Evolutionary conservation across 2,888 invertebrate species (phyloP).

Genomic region (Drosophila histrio): DNA sequence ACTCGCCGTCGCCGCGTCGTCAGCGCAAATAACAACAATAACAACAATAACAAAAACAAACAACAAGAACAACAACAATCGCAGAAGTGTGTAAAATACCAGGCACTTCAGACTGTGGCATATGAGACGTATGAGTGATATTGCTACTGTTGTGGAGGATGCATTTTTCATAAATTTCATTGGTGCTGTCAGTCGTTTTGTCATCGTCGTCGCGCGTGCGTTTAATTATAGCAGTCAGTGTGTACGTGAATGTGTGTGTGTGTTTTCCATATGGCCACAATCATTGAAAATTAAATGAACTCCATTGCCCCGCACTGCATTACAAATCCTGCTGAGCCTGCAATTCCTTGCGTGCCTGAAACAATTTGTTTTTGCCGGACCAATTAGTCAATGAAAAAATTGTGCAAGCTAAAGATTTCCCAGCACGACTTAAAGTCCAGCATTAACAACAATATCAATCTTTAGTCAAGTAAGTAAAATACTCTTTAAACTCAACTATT

Average conservation of each 20-base stretch:
- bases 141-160: slow-evolving; percentile 14
- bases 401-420: background rate
- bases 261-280: slow-evolving; percentile 18
- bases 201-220: slow-evolving; percentile 59
- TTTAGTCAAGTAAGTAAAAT: slow-evolving; percentile 24
- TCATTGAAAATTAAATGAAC: slow-evolving; percentile 27
- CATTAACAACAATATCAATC: background rate
- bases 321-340: slow-evolving; percentile 4
- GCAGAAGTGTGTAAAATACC: slow-evolving; percentile 5
- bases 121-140: slow-evolving; percentile 34
- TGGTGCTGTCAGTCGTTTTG: slow-evolving; percentile 15
- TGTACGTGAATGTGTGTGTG: background rate
- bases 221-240: slow-evolving; percentile 42
- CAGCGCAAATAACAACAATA: slow-evolving; percentile 21
- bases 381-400: slow-evolving; percentile 13
- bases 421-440: background rate
- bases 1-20: slow-evolving; percentile 30
- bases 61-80: slow-evolving; percentile 18
- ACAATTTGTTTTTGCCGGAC: slow-evolving; percentile 19
- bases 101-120: slow-evolving; percentile 7
- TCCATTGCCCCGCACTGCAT: background rate
- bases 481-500: background rate
- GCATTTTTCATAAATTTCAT: slow-evolving; percentile 51
- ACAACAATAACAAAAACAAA: slow-evolving; percentile 22
- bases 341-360: slow-evolving; percentile 9